Evolutionary conservation across 2,797 vertebrate genomes (phyloP).

Genomic region (Onychomys leucogaster): DNA sequence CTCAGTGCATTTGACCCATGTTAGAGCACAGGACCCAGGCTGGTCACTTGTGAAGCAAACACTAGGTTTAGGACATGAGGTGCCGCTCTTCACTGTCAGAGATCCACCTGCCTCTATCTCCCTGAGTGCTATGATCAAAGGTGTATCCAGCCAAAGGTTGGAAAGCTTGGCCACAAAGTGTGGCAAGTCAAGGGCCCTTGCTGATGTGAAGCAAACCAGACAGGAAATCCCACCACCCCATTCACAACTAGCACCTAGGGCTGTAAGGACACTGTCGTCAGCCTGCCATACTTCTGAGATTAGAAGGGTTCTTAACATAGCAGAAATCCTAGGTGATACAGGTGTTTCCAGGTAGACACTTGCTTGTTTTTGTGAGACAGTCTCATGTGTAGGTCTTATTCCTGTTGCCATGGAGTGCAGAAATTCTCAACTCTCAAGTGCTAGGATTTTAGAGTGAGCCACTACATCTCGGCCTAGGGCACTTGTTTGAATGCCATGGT

Average conservation of each 20-base stretch:
- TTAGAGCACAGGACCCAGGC: neutral
- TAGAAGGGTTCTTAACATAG: neutral
- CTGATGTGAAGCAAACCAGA: neutral
- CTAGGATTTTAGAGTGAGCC: neutral
- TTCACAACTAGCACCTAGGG: neutral
- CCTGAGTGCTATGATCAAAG: neutral
- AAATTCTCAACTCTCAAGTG: neutral
- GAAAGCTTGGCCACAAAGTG: neutral
- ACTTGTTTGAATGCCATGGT: neutral
- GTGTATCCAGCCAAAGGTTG: neutral
- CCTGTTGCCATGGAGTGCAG: neutral
- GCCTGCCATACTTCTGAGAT: rapidly evolving
- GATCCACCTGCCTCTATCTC: neutral
- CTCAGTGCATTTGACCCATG: neutral
- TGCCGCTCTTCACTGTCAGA: neutral
- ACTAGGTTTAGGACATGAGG: neutral
- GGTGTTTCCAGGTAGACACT: neutral
- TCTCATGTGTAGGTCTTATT: neutral
- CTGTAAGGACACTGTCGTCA: no score
- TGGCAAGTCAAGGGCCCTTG: neutral
- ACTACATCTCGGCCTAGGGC: neutral
- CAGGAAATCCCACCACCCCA: no score
- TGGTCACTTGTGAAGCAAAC: neutral
- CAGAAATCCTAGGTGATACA: rapidly evolving
- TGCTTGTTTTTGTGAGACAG: neutral